Base-by-base conservation (phyloP, 2,888 invertebrate species). In the Strigamia maritima region DNA sequence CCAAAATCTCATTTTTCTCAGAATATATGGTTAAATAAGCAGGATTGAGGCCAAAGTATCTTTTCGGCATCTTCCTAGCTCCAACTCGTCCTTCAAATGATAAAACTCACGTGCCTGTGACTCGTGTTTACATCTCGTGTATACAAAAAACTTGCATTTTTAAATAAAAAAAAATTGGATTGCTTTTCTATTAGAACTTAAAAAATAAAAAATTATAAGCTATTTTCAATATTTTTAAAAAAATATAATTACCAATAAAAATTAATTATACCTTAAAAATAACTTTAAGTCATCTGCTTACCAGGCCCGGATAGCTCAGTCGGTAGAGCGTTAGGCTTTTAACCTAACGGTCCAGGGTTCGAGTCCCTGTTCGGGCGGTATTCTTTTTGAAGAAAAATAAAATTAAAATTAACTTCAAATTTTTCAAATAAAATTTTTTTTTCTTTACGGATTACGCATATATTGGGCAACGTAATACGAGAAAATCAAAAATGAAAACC, bases 321-420 rank as follows among this genome's bases (percentile, higher is more conserved):
- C 49, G 49, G 49, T 49, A 49, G 49, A 49, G 49, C 49, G 49
- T 49, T 49, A 49, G 49, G 49, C 49, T 49, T 49, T 49, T 49
- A 49, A 49, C 49, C 49, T 49, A 49, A 49, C 49, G 49, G 49
- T 49, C 49, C 49, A 49, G 49, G 49, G 49, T 49, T 49, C 49
- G 49, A 49, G 49, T 49, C 49, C 49, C 49, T 49, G 49, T 49
- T 49, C 49, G 49, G 49, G 49, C 49, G 49, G 16, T n/a, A 16
- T 49, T 49, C n/a, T 49, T 74, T 74, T 74, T 74, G 22, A 54
- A 54, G 3, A 54, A 54, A 54, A 4, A 19, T 4, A 54, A 54
- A 54, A 19, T n/a, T n/a, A n/a, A n/a, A n/a, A n/a, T n/a, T n/a
- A n/a, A n/a, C n/a, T n/a, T n/a, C n/a, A n/a, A n/a, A n/a, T n/a